A percentile compares a stretch with the other conserved stretches of the same genome.
phyloP scores from a whole-genome alignment of 2,888 invertebrate genomes.

The Cryptops parisi region DNA sequence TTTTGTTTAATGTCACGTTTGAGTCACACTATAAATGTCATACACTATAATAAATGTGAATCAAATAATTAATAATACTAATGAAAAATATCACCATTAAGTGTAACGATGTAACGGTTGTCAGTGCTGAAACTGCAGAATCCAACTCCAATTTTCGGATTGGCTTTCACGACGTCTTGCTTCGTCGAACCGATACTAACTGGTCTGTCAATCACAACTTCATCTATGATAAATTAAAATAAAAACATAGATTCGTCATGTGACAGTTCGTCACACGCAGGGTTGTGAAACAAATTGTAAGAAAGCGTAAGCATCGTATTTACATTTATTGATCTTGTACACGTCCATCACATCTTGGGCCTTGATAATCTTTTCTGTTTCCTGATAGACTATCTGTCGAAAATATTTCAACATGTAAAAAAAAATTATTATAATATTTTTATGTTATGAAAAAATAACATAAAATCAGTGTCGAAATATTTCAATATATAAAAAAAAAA shows the following conservation, averaged over 20 bases:
- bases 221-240: conserved; percentile 14
- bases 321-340: too few relatives aligned
- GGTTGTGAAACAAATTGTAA: too few relatives aligned
- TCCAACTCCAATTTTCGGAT: conserved; percentile 31
- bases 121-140: conserved; percentile 28
- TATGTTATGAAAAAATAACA: too few relatives aligned
- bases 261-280: background rate
- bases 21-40: background rate
- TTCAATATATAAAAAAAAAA: too few relatives aligned
- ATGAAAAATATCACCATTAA: conserved; percentile 22
- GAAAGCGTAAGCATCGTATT: too few relatives aligned
- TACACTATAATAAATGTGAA: background rate
- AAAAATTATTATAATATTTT: too few relatives aligned
- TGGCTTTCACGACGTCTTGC: conserved; percentile 20
- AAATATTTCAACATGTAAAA: too few relatives aligned
- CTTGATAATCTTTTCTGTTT: too few relatives aligned
- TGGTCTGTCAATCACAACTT: background rate
- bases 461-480: too few relatives aligned
- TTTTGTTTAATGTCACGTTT: background rate
- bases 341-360: too few relatives aligned
- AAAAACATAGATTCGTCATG: too few relatives aligned
- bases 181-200: conserved; percentile 4
- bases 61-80: background rate
- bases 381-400: too few relatives aligned
- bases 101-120: conserved; percentile 29